A percentile compares a stretch with the other conserved stretches of the same genome.
phyloP scores from a whole-genome alignment of 2,888 invertebrate species.

The Podabrus alpinus region DNA sequence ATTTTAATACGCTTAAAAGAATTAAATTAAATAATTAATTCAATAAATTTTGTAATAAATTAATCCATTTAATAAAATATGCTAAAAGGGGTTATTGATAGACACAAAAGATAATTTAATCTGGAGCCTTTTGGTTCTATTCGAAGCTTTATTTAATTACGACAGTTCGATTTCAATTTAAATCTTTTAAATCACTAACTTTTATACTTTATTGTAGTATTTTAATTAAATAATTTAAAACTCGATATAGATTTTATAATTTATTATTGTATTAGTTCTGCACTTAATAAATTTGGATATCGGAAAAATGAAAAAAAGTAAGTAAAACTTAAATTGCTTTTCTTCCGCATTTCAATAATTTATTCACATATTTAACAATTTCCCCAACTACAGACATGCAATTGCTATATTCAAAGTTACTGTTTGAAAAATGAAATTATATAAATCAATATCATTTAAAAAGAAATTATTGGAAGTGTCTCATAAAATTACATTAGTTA shows the following conservation, averaged over 20 bases:
- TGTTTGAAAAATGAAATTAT: neutral
- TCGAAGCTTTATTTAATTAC: neutral
- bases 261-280: too few species aligned
- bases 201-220: neutral
- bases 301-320: neutral
- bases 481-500: too few species aligned
- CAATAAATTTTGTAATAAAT: neutral
- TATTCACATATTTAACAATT: neutral
- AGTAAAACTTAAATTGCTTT: neutral
- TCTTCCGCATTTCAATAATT: neutral
- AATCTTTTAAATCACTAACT: neutral
- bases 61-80: neutral
- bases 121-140: neutral
- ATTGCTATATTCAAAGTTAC: neutral
- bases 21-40: neutral
- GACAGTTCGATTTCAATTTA: neutral
- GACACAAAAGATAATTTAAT: neutral
- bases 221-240: neutral
- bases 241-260: neutral
- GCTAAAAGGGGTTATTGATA: neutral
- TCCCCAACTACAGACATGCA: neutral
- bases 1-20: neutral
- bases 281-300: too few species aligned
- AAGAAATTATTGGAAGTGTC: too few species aligned
- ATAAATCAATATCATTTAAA: neutral